Evolutionary conservation across 2,888 invertebrate species (phyloP).

Genomic region (Lissonota sp.): DNA sequence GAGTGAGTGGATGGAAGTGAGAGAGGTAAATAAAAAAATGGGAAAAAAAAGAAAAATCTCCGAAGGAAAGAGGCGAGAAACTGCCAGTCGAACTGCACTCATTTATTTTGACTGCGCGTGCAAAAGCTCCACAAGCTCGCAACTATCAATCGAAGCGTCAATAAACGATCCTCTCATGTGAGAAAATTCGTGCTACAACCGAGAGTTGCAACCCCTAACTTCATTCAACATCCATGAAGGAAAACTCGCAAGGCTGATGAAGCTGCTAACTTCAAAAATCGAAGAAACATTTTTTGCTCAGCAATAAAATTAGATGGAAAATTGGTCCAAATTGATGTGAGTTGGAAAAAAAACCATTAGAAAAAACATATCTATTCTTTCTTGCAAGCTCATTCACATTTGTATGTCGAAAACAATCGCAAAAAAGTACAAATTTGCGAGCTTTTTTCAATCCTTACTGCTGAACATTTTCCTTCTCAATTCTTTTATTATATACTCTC

Average conservation of each 20-base stretch:
- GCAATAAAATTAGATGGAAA: too few relatives aligned
- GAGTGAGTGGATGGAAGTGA: slow-evolving; percentile 37
- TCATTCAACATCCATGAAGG: slow-evolving; percentile 14
- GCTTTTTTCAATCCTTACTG: too few relatives aligned
- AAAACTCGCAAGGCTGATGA: too few relatives aligned
- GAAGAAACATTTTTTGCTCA: too few relatives aligned
- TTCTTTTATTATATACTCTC: slow-evolving; percentile 37
- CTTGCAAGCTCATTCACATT: neutral
- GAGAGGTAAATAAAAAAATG: slow-evolving; percentile 26
- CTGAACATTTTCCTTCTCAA: neutral
- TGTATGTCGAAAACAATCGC: too few relatives aligned
- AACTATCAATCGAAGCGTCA: slow-evolving; percentile 76
- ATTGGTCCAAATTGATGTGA: too few relatives aligned
- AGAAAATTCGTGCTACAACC: slow-evolving; percentile 1
- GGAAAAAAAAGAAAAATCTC: slow-evolving; percentile 24
- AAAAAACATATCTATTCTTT: neutral
- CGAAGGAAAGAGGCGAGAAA: slow-evolving; percentile 25
- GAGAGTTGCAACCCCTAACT: slow-evolving; percentile 23
- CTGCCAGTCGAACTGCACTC: slow-evolving; percentile 64
- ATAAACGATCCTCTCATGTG: slow-evolving; percentile 67
- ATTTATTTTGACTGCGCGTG: slow-evolving; percentile 74
- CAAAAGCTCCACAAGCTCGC: slow-evolving; percentile 50
- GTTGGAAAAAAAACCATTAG: too few relatives aligned
- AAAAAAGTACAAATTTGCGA: too few relatives aligned
- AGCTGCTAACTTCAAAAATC: too few relatives aligned